phyloP scores from a whole-genome alignment of 2,113 vertebrate species.

The Mystacornis crossleyi region DNA sequence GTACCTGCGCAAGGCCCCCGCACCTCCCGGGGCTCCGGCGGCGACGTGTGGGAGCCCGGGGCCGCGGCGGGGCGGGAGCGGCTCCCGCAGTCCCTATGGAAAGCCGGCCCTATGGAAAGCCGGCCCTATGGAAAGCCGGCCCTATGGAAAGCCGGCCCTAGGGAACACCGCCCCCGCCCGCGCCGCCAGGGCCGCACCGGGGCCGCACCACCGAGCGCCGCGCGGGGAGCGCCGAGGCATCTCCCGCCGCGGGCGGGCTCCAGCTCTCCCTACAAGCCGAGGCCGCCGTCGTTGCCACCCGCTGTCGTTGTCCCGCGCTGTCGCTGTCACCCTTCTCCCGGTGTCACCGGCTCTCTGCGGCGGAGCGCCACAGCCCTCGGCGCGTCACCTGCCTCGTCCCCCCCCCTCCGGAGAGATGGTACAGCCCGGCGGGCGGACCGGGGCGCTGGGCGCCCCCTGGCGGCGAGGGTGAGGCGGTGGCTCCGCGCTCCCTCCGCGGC shows the following conservation, averaged over 20 bases:
- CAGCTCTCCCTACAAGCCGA: accelerated
- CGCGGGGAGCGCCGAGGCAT: not conserved
- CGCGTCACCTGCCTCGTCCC: accelerated
- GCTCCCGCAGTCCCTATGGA: not conserved
- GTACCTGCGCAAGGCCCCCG: not conserved
- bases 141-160: too few relatives aligned
- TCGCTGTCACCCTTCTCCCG: not conserved
- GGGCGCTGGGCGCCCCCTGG: not conserved
- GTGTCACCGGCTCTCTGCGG: not conserved
- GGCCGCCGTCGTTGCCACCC: not conserved
- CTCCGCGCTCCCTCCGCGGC: not conserved
- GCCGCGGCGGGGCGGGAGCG: not conserved
- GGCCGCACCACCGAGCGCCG: not conserved
- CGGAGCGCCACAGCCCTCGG: not conserved
- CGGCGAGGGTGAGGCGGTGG: accelerated
- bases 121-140: too few relatives aligned
- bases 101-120: too few relatives aligned
- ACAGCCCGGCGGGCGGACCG: not conserved
- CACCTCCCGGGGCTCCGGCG: not conserved
- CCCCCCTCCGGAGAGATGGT: not conserved
- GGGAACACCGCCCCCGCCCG: not conserved
- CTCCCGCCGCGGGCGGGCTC: accelerated
- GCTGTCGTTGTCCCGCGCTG: not conserved
- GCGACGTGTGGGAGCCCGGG: not conserved
- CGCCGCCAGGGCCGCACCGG: not conserved